Percentiles rank a stretch among this genome's conserved stretches.
phyloP scores from a whole-genome alignment of 2,113 vertebrate genomes.

The Anthoscopus minutus region DNA sequence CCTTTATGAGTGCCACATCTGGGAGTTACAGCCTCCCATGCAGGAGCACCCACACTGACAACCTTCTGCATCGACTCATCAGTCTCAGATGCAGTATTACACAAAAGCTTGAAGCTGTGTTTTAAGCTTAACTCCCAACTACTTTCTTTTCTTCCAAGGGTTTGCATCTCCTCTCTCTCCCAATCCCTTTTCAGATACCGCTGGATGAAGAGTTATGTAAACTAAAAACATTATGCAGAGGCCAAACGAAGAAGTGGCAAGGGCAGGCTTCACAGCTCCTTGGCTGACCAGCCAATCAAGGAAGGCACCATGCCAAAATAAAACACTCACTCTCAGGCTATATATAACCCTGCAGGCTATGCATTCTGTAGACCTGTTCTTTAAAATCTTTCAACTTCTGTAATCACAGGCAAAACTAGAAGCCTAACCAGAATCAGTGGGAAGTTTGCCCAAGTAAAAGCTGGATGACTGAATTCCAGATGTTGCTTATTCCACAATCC shows the following conservation, averaged over 20 bases:
- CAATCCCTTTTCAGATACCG: neutral
- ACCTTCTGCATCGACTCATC: accelerated
- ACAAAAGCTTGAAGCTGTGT: neutral
- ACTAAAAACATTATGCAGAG: neutral
- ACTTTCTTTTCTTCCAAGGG: neutral
- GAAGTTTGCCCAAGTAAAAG: neutral
- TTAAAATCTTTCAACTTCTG: neutral
- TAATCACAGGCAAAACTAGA: neutral
- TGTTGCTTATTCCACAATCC: neutral
- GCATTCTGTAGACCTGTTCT: neutral
- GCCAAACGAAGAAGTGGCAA: neutral
- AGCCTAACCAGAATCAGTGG: neutral
- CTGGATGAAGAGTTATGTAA: neutral
- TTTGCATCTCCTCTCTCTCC: neutral
- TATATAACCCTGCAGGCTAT: neutral
- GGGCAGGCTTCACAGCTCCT: neutral
- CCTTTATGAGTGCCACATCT: neutral
- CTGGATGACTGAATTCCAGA: neutral
- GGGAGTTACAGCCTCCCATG: neutral
- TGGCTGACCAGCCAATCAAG: neutral
- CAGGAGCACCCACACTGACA: neutral
- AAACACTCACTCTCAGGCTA: neutral
- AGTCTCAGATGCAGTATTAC: neutral
- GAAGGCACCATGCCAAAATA: neutral
- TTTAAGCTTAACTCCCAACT: neutral